Conservation (phyloP, 1,140 invertebrate species). For the Chionoecetes opilio region DNA sequence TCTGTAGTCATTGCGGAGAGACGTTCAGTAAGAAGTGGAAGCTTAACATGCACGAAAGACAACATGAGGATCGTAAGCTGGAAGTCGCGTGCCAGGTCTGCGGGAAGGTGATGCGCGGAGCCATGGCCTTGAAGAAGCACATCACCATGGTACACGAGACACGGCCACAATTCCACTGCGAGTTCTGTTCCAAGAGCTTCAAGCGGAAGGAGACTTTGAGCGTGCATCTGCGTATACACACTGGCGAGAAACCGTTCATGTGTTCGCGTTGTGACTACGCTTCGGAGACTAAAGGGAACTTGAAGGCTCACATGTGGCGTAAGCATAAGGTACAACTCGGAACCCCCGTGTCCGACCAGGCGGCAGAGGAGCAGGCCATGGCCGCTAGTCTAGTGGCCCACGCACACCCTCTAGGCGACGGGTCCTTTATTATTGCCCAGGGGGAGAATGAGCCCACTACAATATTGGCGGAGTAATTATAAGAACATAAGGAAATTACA, state of each 20-base stretch:
- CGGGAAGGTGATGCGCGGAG: conserved; percentile 79
- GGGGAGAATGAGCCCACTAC: conserved; percentile 46
- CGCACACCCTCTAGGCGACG: conserved; percentile 71
- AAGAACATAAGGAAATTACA: no score
- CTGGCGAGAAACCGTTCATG: conserved; percentile 86
- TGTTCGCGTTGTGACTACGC: conserved; percentile 79
- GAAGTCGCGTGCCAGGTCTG: conserved; percentile 75
- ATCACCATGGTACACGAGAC: conserved; percentile 80
- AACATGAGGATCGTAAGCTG: conserved; percentile 80
- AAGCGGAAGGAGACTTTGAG: conserved; percentile 96
- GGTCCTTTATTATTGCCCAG: conserved; percentile 74
- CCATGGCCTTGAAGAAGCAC: conserved; percentile 81
- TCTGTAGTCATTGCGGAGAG: conserved; percentile 81
- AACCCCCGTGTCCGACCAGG: conserved; percentile 37
- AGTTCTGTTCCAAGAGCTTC: conserved; percentile 96
- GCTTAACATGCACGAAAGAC: conserved; percentile 80
- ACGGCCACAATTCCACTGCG: conserved; percentile 83
- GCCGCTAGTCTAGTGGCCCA: conserved; percentile 76
- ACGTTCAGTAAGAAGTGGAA: conserved; percentile 81
- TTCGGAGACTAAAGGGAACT: conserved; percentile 80
- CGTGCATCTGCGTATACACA: conserved; percentile 93
- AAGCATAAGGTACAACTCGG: conserved; percentile 77
- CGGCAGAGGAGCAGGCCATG: conserved; percentile 75
- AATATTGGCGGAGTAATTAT: conserved; percentile 42
- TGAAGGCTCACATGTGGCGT: conserved; percentile 80